Conservation (phyloP, 2,888 invertebrate species). For the Timandra comae region DNA sequence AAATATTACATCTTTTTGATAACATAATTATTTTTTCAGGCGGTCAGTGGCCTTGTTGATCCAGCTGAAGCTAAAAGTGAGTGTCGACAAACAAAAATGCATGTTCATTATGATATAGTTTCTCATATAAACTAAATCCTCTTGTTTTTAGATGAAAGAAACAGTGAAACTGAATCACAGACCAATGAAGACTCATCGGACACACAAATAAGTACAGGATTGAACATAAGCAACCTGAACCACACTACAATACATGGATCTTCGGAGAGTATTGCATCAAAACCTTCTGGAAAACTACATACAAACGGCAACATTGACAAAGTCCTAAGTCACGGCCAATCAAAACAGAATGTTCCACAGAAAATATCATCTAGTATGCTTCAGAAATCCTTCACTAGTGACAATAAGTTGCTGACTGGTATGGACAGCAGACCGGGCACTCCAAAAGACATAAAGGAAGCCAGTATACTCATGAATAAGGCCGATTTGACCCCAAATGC, state of each 20-base stretch:
- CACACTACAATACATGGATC: conserved; percentile 73
- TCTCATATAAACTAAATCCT: not conserved
- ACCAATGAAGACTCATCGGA: conserved; percentile 85
- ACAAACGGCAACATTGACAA: conserved; percentile 67
- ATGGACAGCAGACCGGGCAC: conserved; percentile 67
- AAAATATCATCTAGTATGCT: conserved; percentile 62
- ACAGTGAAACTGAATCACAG: conserved; percentile 92
- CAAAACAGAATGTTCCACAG: conserved; percentile 58
- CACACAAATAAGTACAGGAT: conserved; percentile 76
- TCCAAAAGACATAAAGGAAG: conserved; percentile 64
- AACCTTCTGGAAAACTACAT: conserved; percentile 70
- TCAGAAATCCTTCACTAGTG: conserved; percentile 59
- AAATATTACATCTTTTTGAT: conserved; percentile 1
- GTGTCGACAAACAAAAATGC: conserved; percentile 47
- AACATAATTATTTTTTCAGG: conserved; percentile 66
- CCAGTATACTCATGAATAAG: conserved; percentile 46
- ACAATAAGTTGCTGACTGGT: conserved; percentile 59
- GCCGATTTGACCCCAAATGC: conserved; percentile 58
- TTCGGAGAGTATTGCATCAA: conserved; percentile 65
- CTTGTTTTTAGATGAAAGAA: conserved; percentile 82
- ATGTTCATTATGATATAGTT: not conserved
- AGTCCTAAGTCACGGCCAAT: conserved; percentile 47
- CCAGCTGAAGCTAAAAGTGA: conserved; percentile 87
- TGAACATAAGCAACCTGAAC: conserved; percentile 62
- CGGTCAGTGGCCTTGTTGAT: conserved; percentile 88